Conservation (phyloP, 2,797 vertebrate genomes). For the Microctenopoma lineatum region DNA sequence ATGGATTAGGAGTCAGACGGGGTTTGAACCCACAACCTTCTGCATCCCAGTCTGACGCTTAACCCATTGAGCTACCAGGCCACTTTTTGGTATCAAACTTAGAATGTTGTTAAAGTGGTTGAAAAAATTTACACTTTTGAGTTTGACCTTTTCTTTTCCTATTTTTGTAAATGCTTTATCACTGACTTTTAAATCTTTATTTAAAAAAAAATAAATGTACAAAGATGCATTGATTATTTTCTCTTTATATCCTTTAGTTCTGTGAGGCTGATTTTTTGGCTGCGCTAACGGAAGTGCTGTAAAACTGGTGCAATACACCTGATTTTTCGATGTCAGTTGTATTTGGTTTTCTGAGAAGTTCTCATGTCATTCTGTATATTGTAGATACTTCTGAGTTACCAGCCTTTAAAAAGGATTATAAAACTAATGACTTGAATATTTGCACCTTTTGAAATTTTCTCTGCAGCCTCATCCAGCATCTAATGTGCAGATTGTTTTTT, state of each 20-base stretch:
- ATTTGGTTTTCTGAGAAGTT: background rate
- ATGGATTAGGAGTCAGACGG: no score
- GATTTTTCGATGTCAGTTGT: background rate
- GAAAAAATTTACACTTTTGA: background rate
- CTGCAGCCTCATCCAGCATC: slow-evolving; percentile 15
- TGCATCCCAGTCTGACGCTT: no score
- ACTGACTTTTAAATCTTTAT: slow-evolving; percentile 73
- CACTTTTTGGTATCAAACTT: background rate
- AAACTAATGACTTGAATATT: background rate
- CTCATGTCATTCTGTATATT: background rate
- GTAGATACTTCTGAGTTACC: background rate
- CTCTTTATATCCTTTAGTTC: slow-evolving; percentile 19
- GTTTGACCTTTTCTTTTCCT: slow-evolving; percentile 2
- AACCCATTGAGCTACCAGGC: no score
- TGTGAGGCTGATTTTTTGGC: background rate
- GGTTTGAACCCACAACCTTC: no score
- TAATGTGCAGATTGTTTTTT: slow-evolving; percentile 15
- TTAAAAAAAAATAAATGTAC: slow-evolving; percentile 72
- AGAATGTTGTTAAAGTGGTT: slow-evolving; percentile 1
- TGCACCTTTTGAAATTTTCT: background rate
- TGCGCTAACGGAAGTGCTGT: slow-evolving; percentile 20
- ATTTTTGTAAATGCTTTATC: slow-evolving; percentile 73
- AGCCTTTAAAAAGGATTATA: background rate
- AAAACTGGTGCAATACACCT: background rate
- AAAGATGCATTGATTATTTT: slow-evolving; percentile 42